Conservation (phyloP, 2,888 invertebrate species). For the Automeris io region DNA sequence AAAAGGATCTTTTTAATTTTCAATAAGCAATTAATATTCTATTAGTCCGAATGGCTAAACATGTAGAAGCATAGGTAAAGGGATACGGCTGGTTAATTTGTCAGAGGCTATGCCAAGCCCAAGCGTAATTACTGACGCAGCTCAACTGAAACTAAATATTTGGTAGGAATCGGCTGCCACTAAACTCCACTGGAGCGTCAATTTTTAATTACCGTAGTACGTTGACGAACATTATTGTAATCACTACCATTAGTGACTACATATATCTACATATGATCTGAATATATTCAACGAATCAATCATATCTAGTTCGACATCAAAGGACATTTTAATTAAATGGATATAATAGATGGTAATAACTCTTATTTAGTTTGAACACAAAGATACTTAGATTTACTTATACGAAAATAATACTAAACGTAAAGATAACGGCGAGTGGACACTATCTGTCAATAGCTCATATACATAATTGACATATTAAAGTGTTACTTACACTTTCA, state of each 20-base stretch:
- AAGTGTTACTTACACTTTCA: too few relatives aligned
- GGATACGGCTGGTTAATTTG: slow-evolving; percentile 21
- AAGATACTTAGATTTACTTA: not conserved
- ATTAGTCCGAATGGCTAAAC: too few relatives aligned
- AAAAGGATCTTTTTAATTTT: too few relatives aligned
- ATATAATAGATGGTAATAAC: not conserved
- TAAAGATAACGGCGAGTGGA: too few relatives aligned
- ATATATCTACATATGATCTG: not conserved
- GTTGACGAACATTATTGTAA: slow-evolving; percentile 8
- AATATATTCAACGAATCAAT: too few relatives aligned
- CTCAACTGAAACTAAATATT: slow-evolving; percentile 36
- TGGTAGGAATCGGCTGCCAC: slow-evolving; percentile 14
- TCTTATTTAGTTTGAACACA: not conserved
- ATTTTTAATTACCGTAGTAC: slow-evolving; percentile 35
- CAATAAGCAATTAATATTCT: too few relatives aligned
- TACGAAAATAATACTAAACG: too few relatives aligned
- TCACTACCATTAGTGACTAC: slow-evolving; percentile 3
- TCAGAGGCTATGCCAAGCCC: slow-evolving; percentile 19
- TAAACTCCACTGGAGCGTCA: slow-evolving; percentile 26
- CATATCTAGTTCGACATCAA: too few relatives aligned
- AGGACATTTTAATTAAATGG: too few relatives aligned
- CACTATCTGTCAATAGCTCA: too few relatives aligned
- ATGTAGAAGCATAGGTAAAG: not conserved
- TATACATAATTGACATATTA: too few relatives aligned
- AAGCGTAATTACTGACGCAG: slow-evolving; percentile 36